Base-by-base conservation (phyloP, 2,797 vertebrate species). In the Oreonectes daqikongensis region DNA sequence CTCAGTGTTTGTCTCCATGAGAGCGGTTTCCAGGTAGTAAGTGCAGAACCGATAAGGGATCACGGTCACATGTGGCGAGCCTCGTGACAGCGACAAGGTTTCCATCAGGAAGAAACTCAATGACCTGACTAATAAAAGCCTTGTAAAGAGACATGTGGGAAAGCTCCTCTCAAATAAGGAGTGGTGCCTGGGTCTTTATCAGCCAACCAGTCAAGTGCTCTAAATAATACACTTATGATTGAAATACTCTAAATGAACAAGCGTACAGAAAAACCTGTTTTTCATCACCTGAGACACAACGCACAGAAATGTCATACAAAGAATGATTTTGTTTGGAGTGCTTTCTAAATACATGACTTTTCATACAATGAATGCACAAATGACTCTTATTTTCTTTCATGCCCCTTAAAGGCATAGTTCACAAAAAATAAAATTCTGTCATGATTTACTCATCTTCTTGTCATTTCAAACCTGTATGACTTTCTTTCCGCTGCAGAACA, bases 1-100 rank as follows among this genome's bases (percentile, higher is more conserved):
- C 69, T 50, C 15, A 77, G 53, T 50, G 71, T 60, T 40, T 48
- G 32, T 76, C 50, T 73, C 69, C 30, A 40, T 63, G 44, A 46
- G 48, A 52, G 48, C 26, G 17, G 53, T 64, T 76, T 65, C 72
- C 44, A 69, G 72, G 61, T 60, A 72, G 46, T 72, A 59, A 38
- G 70, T 26, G 17, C 55, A 77, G 68, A 42, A 52, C 66, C 71
- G 79, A 75, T 76, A 72, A 77, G 53, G 14, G 52, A 52, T 60
- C 38, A 57, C 26, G 63, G 50, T 80, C 53, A 68, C 69, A 72
- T 72, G 74, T n/a, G 35, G 53, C 5, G 17, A 72, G 28, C 55
- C 79, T 77, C 8, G 53, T 63, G 69, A 77, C 26, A 15, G 26
- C 46, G 15, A 48, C 32, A 61, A 24, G 65, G 40, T 66, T 69